Conservation (phyloP, 1,140 invertebrate genomes). For the Littorina saxatilis region DNA sequence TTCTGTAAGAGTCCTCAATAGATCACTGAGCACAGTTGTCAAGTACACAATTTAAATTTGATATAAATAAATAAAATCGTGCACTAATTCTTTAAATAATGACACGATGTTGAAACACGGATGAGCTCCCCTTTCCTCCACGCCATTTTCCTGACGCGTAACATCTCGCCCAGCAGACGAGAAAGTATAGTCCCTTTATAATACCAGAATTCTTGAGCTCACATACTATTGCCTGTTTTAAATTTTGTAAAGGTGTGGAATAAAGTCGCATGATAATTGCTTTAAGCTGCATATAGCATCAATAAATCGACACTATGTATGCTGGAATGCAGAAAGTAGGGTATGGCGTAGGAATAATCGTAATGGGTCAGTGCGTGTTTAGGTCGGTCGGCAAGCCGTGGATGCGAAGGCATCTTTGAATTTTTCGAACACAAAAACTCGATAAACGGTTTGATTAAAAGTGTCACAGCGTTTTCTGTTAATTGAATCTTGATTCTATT, state of each 20-base stretch:
- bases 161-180: constrained; percentile 18
- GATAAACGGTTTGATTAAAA: too few species aligned
- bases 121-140: constrained; percentile 41
- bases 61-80: neutral
- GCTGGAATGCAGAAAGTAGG: neutral
- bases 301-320: too few species aligned
- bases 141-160: constrained; percentile 41
- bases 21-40: too few species aligned
- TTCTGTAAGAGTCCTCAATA: too few species aligned
- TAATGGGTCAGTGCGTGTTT: constrained; percentile 20
- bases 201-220: too few species aligned
- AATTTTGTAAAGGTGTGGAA: too few species aligned
- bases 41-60: neutral
- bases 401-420: constrained; percentile 19
- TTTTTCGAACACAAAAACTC: neutral
- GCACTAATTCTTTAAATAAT: neutral
- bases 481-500: too few species aligned
- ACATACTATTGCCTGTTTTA: too few species aligned
- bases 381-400: neutral
- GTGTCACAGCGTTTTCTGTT: too few species aligned
- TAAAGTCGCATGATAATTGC: too few species aligned
- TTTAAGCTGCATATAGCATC: too few species aligned
- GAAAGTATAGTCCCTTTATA: constrained; percentile 34
- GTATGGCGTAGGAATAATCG: neutral
- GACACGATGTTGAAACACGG: constrained; percentile 29